Conservation (phyloP, 2,797 vertebrate species). For the Eulemur mongoz region DNA sequence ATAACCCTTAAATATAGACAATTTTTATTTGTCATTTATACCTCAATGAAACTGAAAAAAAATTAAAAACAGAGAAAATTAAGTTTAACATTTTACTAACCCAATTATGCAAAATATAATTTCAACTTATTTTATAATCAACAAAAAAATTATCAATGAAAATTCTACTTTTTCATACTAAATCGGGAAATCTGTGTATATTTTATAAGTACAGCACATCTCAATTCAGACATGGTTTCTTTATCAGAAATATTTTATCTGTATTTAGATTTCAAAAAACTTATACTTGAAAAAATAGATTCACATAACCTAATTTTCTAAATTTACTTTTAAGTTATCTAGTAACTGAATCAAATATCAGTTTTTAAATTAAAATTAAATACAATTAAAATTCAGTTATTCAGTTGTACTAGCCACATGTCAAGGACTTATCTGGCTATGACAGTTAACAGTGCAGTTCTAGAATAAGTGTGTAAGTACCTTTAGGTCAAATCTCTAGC, state of each 20-base stretch:
- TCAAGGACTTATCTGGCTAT: neutral
- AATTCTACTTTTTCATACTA: neutral
- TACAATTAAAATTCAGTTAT: constrained; percentile 20
- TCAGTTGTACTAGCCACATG: neutral
- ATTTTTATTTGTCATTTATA: neutral
- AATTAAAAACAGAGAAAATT: neutral
- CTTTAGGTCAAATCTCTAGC: neutral
- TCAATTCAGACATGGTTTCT: neutral
- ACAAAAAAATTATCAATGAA: neutral
- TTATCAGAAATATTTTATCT: neutral
- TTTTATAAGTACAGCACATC: neutral
- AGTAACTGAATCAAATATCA: neutral
- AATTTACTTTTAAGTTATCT: neutral
- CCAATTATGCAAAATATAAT: neutral
- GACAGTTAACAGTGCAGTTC: neutral
- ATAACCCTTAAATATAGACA: neutral
- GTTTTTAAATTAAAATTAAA: neutral
- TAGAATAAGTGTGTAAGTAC: neutral
- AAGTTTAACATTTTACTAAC: neutral
- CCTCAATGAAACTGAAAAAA: neutral
- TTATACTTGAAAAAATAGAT: neutral
- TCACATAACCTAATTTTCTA: neutral
- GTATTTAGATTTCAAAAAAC: neutral
- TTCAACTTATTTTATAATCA: neutral
- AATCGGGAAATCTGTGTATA: neutral